Base-by-base conservation (phyloP, 2,888 invertebrate species). In the Oscheius sp. region DNA sequence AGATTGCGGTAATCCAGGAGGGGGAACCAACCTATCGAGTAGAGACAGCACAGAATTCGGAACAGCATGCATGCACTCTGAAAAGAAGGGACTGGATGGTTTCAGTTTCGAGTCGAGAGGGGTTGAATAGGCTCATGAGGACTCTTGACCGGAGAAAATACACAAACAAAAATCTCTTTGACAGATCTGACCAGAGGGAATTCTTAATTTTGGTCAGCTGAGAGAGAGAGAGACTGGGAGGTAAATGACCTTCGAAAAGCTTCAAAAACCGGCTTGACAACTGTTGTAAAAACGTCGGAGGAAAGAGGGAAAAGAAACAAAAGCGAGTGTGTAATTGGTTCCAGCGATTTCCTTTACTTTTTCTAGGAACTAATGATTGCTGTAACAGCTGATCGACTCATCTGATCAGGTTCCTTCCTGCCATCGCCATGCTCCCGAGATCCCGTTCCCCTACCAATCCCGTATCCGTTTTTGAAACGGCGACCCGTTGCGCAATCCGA, bases 31-130 rank as follows among this genome's bases (percentile, higher is more conserved):
- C 57, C 57, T 33, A 57, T 20, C 10, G 29, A 10, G 23, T 57
- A 39, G 10, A 33, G 23, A 6, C 34, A 37, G 57, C 57, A 57
- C 20, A 37, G 57, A 23, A 57, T 57, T 34, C 57, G 57, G 57
- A 57, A 33, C 57, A 57, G 57, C 57, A 57, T 57, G 57, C 57
- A 57, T 57, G 39, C 57, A 57, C 61, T 45, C 61, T 45, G 45
- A 61, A 61, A 61, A 27, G 8, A 27, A 20, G 45, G 15, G 20
- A n/a, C 20, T 37, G 58, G 61, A 61, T 61, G 42, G 61, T 61
- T 61, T 61, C 61, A 61, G 61, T 61, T 61, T 61, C 61, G 42
- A 61, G 45, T 61, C 61, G 61, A 61, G 61, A 55, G 55, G 42
- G 45, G 29, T 10, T 61, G 61, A 61, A 61, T 61, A 61, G 61